Evolutionary conservation across 2,888 invertebrate genomes (phyloP), one percentile per base, ranked within the genome.

Genomic region (Spisula subtruncata): DNA sequence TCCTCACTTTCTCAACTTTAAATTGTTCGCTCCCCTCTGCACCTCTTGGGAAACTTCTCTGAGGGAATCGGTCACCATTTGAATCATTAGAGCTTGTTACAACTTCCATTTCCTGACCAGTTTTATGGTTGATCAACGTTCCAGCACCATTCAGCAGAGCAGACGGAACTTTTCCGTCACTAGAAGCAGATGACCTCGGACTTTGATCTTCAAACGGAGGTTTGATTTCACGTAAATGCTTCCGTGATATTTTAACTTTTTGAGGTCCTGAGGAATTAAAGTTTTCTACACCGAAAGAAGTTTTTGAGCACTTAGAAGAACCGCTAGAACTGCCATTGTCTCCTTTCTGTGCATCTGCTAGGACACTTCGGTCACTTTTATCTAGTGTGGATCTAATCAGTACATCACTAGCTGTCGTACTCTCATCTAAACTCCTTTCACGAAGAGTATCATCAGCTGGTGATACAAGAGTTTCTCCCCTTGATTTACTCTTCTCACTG

Each of bases 391-490:
- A 95, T 32, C 88, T 87, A 25, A 95, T 94, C 8, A 95, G 89
- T 32, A 95, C 92, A 91, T 95, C 94, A 93, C 94, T 95, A 20
- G 94, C 94, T 51, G 95, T 94, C 1, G 94, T 94, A 90, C 94
- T 95, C 29, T 92, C 93, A 87, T 93, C 94, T 79, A 94, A 94
- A 25, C 93, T 94, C 35, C 89, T 81, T 29, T 93, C 91, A 60
- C 86, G 90, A 41, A 81, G 54, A n/a, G 71, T 81, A 25, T 83
- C 71, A 16, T 54, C 85, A 71, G 89, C 86, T 46, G 81, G 81
- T 25, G 66, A 79, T 81, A 84, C 60, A 12, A 54, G 84, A 51
- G 87, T 85, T 54, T 85, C 86, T 41, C 83, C 82, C 46, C 85
- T 88, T 41, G 83, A 71, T 81, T 85, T 89, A 25, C 46, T 56